Percentiles rank a stretch among this genome's conserved stretches.
phyloP scores from a whole-genome alignment of 1,140 invertebrate genomes.

The Diabrotica undecimpunctata region DNA sequence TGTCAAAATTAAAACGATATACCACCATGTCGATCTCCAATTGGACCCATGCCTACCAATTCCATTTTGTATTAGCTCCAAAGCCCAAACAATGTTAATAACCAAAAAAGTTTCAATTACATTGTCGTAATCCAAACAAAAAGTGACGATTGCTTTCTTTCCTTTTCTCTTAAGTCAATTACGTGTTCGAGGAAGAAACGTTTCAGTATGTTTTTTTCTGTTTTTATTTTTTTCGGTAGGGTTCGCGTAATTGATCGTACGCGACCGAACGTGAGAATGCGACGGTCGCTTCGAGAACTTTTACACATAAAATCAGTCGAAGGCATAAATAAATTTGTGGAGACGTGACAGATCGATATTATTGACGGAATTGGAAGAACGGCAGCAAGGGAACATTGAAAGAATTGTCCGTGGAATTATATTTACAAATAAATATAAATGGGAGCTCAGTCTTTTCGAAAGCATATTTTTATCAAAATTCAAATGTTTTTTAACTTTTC shows the following conservation, averaged over 20 bases:
- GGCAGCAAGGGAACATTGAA: too few species aligned
- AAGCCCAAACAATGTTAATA: constrained; percentile 9
- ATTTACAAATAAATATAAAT: too few species aligned
- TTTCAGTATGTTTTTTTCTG: not conserved
- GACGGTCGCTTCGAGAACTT: constrained; percentile 14
- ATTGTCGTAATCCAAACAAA: constrained; percentile 16
- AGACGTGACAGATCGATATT: not conserved
- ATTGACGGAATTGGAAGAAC: not conserved
- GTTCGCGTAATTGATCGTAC: constrained; percentile 11
- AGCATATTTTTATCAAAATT: too few species aligned
- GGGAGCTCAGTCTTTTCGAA: too few species aligned
- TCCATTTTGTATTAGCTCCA: not conserved
- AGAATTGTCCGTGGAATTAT: too few species aligned
- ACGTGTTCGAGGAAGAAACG: constrained; percentile 5
- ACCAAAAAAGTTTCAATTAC: constrained; percentile 11
- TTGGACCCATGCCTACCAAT: not conserved
- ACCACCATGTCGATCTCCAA: not conserved
- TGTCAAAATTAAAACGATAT: not conserved
- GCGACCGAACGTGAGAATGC: constrained; percentile 15
- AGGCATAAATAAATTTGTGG: constrained; percentile 12
- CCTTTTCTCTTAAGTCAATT: constrained; percentile 14
- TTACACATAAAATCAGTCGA: constrained; percentile 18
- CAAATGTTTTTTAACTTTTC: too few species aligned
- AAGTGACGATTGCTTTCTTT: constrained; percentile 15
- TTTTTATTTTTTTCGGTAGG: constrained; percentile 6